Evolutionary conservation across 53 echinoderm and acorn worm genomes (phyloP).

Genomic region (Apostichopus leukothele): DNA sequence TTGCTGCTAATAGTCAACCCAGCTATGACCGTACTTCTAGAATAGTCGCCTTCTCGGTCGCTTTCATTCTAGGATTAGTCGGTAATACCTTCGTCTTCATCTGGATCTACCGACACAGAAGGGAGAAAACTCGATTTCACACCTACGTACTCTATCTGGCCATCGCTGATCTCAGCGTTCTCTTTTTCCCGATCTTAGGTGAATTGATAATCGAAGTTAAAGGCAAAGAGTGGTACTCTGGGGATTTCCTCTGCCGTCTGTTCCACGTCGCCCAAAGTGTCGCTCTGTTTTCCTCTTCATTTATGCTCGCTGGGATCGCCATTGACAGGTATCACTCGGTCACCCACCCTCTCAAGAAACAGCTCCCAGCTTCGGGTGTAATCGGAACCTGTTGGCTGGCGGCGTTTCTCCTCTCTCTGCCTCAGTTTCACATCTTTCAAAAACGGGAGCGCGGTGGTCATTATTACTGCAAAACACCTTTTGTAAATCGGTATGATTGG

Average conservation of each 20-base stretch:
- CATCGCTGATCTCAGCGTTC: slow-evolving; percentile 75
- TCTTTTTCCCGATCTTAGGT: slow-evolving; percentile 72
- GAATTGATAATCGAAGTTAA: slow-evolving; percentile 71
- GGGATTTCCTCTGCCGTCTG: slow-evolving; percentile 75
- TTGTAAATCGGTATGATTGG: slow-evolving; percentile 44
- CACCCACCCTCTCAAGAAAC: slow-evolving; percentile 80
- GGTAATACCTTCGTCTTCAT: slow-evolving; percentile 77
- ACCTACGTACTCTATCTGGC: slow-evolving; percentile 80
- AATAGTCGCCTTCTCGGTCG: slow-evolving; percentile 66
- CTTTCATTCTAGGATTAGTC: slow-evolving; percentile 68
- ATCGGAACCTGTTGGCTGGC: slow-evolving; percentile 71
- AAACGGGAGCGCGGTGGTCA: slow-evolving; percentile 38
- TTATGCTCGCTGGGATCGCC: slow-evolving; percentile 92
- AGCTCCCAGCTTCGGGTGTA: slow-evolving; percentile 62
- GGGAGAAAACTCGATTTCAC: slow-evolving; percentile 77
- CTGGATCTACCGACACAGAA: slow-evolving; percentile 78
- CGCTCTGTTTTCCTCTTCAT: slow-evolving; percentile 82
- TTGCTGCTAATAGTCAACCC: background rate
- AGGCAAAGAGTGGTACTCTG: slow-evolving; percentile 60
- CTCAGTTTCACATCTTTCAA: slow-evolving; percentile 78
- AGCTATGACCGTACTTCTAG: slow-evolving; percentile 51
- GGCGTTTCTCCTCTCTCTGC: slow-evolving; percentile 66
- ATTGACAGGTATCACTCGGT: slow-evolving; percentile 92
- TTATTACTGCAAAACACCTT: slow-evolving; percentile 64
- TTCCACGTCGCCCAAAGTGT: slow-evolving; percentile 73